phyloP scores from a whole-genome alignment of 2,888 invertebrate genomes.

The Sepioteuthis lessoniana region DNA sequence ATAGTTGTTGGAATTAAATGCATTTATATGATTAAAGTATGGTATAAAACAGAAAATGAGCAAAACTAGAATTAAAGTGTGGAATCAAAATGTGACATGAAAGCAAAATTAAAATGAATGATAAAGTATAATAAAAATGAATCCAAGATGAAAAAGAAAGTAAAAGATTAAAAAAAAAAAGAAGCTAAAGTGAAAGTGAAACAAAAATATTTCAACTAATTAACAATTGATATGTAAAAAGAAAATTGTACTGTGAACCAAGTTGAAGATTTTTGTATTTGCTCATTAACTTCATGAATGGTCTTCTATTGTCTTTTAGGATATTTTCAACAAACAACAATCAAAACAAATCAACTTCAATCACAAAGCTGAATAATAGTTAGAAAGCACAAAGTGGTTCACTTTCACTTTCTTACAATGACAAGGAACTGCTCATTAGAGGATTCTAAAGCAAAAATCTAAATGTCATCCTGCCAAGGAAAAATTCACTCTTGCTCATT shows the following conservation, averaged over 20 bases:
- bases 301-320: not conserved
- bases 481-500: not conserved
- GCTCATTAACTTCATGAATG: not conserved
- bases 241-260: not conserved
- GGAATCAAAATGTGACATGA: too few relatives aligned
- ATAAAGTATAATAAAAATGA: too few relatives aligned
- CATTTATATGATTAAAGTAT: too few relatives aligned
- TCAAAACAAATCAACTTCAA: constrained; percentile 3
- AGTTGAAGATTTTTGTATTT: constrained; percentile 11
- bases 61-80: too few relatives aligned
- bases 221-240: not conserved
- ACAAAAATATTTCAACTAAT: not conserved
- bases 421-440: not conserved
- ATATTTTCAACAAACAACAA: constrained; percentile 33
- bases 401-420: not conserved
- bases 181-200: not conserved
- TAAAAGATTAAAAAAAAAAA: not conserved
- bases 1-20: too few relatives aligned
- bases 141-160: too few relatives aligned
- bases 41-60: too few relatives aligned
- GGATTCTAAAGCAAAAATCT: not conserved
- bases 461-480: not conserved
- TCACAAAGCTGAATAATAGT: constrained; percentile 33
- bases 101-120: too few relatives aligned
- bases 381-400: not conserved